These are phyloP conservation scores for Manduca sexta DNA, from an alignment of 1,140 invertebrate species.

Conservation along the genomic window DNA sequence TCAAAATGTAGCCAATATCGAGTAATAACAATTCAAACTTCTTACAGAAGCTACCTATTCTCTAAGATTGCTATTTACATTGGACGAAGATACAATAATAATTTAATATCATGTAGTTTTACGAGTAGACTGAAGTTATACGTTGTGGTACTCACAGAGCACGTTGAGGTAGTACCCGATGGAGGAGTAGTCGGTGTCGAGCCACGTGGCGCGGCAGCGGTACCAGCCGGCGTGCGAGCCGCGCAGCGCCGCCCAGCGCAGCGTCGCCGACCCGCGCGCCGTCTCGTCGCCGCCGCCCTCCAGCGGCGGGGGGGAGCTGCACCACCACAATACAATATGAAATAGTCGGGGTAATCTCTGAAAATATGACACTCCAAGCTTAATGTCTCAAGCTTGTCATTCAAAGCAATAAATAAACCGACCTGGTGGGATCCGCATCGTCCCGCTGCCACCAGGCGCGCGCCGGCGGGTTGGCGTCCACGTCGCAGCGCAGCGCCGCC, in stretches of 20 bases:
- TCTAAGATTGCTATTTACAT: no score
- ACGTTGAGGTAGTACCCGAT: constrained; percentile 93
- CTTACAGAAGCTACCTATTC: no score
- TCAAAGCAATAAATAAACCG: neutral
- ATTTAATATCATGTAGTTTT: no score
- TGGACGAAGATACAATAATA: no score
- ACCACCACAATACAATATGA: neutral
- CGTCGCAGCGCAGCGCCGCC: constrained; percentile 90
- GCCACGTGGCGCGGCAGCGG: constrained; percentile 88
- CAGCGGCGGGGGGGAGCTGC: constrained; percentile 37
- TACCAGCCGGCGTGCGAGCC: constrained; percentile 90
- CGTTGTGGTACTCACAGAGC: constrained; percentile 86
- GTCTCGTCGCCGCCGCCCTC: constrained; percentile 76
- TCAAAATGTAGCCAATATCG: no score
- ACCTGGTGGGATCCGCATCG: constrained; percentile 76
- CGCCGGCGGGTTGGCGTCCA: constrained; percentile 92
- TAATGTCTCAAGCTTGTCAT: no score
- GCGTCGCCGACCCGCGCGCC: constrained; percentile 79
- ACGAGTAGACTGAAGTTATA: no score
- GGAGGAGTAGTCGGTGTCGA: constrained; percentile 87
- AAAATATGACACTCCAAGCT: no score
- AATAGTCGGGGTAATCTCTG: no score
- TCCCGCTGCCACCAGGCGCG: constrained; percentile 88
- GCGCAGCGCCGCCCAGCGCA: constrained; percentile 86
- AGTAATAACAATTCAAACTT: no score